Evolutionary conservation across 2,797 vertebrate genomes (phyloP), one percentile per base, ranked within the genome.

Genomic region (Halcyon smyrnensis): DNA sequence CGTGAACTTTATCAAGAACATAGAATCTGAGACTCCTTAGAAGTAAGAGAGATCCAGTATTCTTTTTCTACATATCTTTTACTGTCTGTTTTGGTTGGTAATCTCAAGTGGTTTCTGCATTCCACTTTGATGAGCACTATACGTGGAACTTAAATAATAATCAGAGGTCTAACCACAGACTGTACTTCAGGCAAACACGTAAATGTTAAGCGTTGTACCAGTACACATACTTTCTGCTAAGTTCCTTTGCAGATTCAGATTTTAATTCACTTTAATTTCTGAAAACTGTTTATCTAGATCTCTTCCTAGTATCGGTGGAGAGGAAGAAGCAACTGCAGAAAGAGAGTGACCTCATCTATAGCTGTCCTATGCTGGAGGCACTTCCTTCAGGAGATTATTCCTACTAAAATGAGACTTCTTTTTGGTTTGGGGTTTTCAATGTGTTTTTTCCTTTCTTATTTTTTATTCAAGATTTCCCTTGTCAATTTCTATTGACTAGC

Each of bases 151-250:
- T 27, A 50, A 60, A 63, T 12, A 51, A 18, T 21, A 48, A n/a
- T 9, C 5, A 19, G 43, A 87, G 13, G 12, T 67, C 18, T 56
- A 74, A 34, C 15, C 6, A 34, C 20, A 60, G 15, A 45, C 11
- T 64, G 9, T n/a, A 8, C 17, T 3, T 13, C 37, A n/a, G 12
- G 4, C 20, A 75, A 39, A 57, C 16, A 11, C 5, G n/a, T 34
- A 41, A 24, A 63, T 84, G 28, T 68, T 56, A 34, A 81, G 7
- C 8, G 14, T 56, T 75, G 20, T 24, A 63, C 36, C 28, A 34
- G 12, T 20, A 36, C 2, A 45, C 43, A 6, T 18, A 43, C 5
- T 20, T 21, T 56, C 60, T 1, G 1, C 2, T 30, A 27, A 41
- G 0, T 46, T 64, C 25, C 12, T 68, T 67, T 41, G 14, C 8